phyloP scores from a whole-genome alignment of 2,797 vertebrate genomes.

The Pogoniulus pusillus region DNA sequence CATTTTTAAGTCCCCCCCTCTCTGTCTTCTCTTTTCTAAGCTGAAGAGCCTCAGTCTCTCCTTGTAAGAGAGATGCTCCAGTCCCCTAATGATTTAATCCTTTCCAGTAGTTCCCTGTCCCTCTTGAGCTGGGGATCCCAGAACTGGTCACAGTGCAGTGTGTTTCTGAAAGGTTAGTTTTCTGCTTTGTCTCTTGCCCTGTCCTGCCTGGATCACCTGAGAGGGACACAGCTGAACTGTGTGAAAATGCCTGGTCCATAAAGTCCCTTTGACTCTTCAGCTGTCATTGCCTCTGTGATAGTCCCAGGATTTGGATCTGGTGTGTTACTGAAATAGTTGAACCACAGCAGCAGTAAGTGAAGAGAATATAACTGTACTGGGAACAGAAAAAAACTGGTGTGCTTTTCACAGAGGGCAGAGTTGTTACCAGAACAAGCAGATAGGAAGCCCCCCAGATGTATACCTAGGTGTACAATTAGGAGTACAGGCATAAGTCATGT shows the following conservation, averaged over 20 bases:
- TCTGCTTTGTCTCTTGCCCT: background rate
- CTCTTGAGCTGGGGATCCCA: no score
- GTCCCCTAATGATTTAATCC: no score
- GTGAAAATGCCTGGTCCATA: background rate
- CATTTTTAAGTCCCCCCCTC: no score
- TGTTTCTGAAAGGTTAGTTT: background rate
- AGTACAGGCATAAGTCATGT: background rate
- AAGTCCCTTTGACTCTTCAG: background rate
- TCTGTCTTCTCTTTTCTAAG: no score
- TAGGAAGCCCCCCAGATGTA: background rate
- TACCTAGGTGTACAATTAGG: background rate
- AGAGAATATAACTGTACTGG: background rate
- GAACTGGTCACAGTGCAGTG: background rate
- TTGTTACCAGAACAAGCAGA: background rate
- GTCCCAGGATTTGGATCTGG: background rate
- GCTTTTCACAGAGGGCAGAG: background rate
- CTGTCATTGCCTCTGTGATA: background rate
- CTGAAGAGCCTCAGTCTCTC: no score
- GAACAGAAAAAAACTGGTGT: background rate
- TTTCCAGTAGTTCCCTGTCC: no score
- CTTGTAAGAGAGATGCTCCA: no score
- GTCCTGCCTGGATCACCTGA: background rate
- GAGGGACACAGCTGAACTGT: background rate
- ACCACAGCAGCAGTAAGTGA: background rate
- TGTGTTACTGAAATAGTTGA: background rate